Evolutionary conservation across 2,888 invertebrate species (phyloP), one percentile per base, ranked within the genome.

Genomic region (Tenthredo livida): DNA sequence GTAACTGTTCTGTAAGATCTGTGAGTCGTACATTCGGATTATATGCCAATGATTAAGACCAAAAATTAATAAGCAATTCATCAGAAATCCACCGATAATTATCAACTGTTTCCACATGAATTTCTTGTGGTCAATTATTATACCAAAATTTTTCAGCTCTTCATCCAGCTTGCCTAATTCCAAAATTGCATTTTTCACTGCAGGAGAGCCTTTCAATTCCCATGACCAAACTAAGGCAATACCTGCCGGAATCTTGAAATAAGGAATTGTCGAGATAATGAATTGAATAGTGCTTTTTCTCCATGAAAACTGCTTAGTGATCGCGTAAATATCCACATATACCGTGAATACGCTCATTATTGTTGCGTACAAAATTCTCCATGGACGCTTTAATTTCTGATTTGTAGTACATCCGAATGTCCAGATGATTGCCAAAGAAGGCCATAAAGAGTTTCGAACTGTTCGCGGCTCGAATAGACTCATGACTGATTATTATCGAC

Each of bases 71-170:
- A 3, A 37, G 5, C 15, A 15, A 21, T 61, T 0, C 40, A 61
- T n/a, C 9, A 40, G 40, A 80, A 21, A 61, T 61, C 58, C 58
- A 21, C 33, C 15, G 33, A 80, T 40, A 6, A 7, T 25, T n/a
- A 61, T 15, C 80, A 80, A 58, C 21, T 80, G 61, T 25, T 61
- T 58, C 80, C 58, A 80, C 40, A 80, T 5, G 40, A 80, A 80
- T 40, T 12, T 80, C n/a, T 21, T 21, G 58, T 58, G 58, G 17
- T 61, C 61, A 0, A 25, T 2, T 58, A 15, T 21, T 0, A 80
- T 12, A 5, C 61, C 37, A 25, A 80, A 80, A 58, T 80, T 80
- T 40, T 7, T 58, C 21, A 80, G 58, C 61, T 80, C 80, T 15
- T 80, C 61, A 10, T 80, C 80, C 58, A 80, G 5, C 12, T 43